phyloP scores from a whole-genome alignment of 2,113 vertebrate genomes.

The Albula goreensis region DNA sequence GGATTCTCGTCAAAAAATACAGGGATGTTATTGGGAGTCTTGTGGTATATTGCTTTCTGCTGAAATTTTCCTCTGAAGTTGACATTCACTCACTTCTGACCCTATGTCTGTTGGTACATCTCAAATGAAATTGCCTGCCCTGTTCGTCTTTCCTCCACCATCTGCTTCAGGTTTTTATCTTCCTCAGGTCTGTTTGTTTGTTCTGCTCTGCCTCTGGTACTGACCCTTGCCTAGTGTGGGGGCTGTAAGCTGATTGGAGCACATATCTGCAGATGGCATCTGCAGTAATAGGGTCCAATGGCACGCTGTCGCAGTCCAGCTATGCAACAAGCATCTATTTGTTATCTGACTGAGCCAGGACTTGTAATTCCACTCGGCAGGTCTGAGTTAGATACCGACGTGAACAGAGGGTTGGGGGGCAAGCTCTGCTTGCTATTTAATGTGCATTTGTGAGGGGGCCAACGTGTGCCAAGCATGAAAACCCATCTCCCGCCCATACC shows the following conservation, averaged over 20 bases:
- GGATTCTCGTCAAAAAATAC: no score
- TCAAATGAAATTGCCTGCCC: background rate
- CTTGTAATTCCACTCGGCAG: conserved; percentile 37
- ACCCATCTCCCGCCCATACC: conserved; percentile 18
- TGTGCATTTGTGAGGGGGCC: conserved; percentile 6
- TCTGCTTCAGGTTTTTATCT: background rate
- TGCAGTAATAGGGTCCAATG: conserved; percentile 16
- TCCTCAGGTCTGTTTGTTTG: background rate
- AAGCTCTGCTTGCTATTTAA: background rate
- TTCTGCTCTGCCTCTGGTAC: background rate
- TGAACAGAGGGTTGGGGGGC: background rate
- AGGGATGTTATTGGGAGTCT: no score
- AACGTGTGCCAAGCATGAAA: conserved; percentile 44
- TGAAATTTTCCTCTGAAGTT: background rate
- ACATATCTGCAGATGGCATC: conserved; percentile 27
- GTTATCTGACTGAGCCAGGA: conserved; percentile 35
- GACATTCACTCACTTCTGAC: background rate
- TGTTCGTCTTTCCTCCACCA: background rate
- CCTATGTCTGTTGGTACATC: background rate
- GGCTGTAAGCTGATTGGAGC: conserved; percentile 18
- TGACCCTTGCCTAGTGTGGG: conserved; percentile 26
- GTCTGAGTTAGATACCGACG: conserved; percentile 2
- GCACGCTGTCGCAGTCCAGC: conserved; percentile 22
- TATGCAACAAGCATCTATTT: conserved; percentile 38
- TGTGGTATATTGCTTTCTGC: background rate